phyloP scores from a whole-genome alignment of 2,888 invertebrate species.

The Thecocarcelia acutangulata region DNA sequence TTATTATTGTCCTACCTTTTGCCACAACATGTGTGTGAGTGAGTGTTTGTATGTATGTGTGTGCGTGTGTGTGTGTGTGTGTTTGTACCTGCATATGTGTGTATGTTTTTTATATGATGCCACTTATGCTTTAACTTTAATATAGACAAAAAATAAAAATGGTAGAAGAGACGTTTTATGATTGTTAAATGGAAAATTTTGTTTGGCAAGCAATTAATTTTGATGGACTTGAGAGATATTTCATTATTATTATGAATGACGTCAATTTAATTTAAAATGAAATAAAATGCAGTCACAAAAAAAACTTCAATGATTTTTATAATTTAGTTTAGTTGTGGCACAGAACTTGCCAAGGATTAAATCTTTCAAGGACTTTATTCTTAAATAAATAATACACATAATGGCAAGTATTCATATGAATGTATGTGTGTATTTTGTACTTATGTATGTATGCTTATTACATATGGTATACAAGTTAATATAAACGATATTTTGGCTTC shows the following conservation, averaged over 20 bases:
- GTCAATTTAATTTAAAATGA: conserved; percentile 66
- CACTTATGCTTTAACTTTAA: conserved; percentile 18
- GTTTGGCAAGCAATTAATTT: conserved; percentile 68
- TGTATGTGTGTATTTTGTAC: too few species aligned
- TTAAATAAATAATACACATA: too few species aligned
- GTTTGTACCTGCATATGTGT: not conserved
- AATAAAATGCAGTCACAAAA: conserved; percentile 54
- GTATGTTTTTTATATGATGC: not conserved
- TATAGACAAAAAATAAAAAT: conserved; percentile 36
- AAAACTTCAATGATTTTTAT: not conserved
- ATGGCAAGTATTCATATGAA: too few species aligned
- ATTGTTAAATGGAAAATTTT: conserved; percentile 59
- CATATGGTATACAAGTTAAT: too few species aligned
- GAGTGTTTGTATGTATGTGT: not conserved
- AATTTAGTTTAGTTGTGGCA: conserved; percentile 5
- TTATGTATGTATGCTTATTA: too few species aligned
- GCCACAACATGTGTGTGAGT: not conserved
- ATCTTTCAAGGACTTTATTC: conserved; percentile 30
- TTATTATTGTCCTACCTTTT: conserved; percentile 52
- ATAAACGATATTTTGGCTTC: too few species aligned
- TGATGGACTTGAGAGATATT: conserved; percentile 68
- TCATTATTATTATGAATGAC: conserved; percentile 65
- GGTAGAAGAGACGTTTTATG: conserved; percentile 55
- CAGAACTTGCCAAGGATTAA: conserved; percentile 38
- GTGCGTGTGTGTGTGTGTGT: not conserved